Base-by-base conservation (phyloP, 2,888 invertebrate genomes). In the Pandemis cinnamomeana region DNA sequence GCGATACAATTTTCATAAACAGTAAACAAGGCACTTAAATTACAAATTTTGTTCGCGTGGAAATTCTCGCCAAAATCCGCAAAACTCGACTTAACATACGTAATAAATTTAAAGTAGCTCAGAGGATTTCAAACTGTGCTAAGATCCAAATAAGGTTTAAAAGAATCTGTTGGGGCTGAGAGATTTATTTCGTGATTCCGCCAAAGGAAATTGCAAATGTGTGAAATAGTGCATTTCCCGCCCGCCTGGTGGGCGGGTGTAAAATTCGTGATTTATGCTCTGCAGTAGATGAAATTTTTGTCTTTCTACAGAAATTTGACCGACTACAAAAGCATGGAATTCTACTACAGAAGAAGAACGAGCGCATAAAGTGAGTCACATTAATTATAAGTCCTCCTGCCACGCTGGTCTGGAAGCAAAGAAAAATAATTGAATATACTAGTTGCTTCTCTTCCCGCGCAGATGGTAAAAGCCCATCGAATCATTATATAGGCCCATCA, bases 1-100 rank as follows among this genome's bases (percentile, higher is more conserved):
- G 53, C 55, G 27, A 58, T 58, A 68, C 42, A 68, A 68, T 68
- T 68, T 68, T 68, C 67, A 68, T 68, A 68, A 68, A 68, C 67
- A 68, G 58, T 68, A 68, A 68, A 68, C 67, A 68, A 58, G 67
- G 44, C 58, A 44, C 55, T 68, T 44, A 58, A 68, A 68, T 68
- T 68, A 68, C 67, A 44, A 68, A 58, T 44, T 68, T 68, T 58
- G 55, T 67, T 68, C 41, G 55, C 44, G 42, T 15, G 44, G 41
- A 68, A 58, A 20, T 58, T 58, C 58, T 58, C 67, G 53, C 44
- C 55, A 44, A 67, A 58, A 67, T 58, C 46, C 55, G 58, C 58
- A 7, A 41, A 66, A 53, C 27, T 67, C 66, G 44, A 48, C 67
- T 67, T 67, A 36, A 41, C 67, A 67, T 67, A 41, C 64, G 46